A percentile compares a stretch with the other conserved stretches of the same genome.
Evolutionary conservation across 2,888 invertebrate species (phyloP).

Genomic region (Macrophya alboannulata): DNA sequence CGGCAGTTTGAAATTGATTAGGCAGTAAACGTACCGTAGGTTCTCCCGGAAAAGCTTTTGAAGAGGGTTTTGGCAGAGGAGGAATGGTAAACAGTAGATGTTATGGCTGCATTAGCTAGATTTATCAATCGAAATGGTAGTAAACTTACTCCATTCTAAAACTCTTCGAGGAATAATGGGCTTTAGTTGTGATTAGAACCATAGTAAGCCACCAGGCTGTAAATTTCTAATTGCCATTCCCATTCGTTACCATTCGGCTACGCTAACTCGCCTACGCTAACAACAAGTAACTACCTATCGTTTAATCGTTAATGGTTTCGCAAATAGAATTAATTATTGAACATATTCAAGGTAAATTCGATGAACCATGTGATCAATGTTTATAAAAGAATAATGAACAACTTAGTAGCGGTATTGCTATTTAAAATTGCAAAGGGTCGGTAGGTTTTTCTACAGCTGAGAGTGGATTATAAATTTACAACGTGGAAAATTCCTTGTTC

Average conservation of each 20-base stretch:
- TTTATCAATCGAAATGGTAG: constrained; percentile 57
- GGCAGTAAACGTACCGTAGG: constrained; percentile 47
- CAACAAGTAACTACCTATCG: constrained; percentile 28
- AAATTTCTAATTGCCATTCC: constrained; percentile 42
- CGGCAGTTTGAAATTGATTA: constrained; percentile 52
- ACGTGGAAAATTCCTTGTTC: not conserved
- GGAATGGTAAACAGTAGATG: constrained; percentile 55
- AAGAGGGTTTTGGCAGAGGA: constrained; percentile 16
- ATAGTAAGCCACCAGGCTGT: constrained; percentile 28
- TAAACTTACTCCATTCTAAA: constrained; percentile 53
- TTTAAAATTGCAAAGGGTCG: not conserved
- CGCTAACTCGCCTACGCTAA: constrained; percentile 9
- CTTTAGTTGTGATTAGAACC: constrained; percentile 32
- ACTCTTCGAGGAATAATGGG: constrained; percentile 44
- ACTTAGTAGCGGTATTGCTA: not conserved
- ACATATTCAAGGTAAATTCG: constrained; percentile 13
- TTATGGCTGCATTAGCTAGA: constrained; percentile 54
- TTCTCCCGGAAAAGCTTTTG: constrained; percentile 35
- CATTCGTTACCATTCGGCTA: constrained; percentile 31
- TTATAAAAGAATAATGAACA: not conserved
- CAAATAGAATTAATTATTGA: constrained; percentile 12
- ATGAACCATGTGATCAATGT: not conserved
- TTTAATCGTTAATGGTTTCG: not conserved
- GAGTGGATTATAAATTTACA: not conserved
- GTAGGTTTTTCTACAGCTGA: not conserved